A percentile compares a stretch with the other conserved stretches of the same genome.
These are phyloP conservation scores for Pachyseris speciosa DNA, from an alignment of 64 coral and sea anemone genomes.

Conservation along the genomic window DNA sequence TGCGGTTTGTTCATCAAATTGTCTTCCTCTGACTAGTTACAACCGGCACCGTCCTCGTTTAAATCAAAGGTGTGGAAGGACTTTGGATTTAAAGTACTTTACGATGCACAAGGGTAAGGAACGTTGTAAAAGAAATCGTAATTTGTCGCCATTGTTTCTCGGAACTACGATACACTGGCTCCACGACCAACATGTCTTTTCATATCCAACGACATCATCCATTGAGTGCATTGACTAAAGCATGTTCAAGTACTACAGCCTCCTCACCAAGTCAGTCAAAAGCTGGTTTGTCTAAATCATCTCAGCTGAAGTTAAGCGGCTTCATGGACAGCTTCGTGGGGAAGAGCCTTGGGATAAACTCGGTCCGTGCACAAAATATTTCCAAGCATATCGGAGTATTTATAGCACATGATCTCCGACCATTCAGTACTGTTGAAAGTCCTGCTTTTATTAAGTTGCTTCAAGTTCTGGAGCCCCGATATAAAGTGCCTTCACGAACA, in stretches of 20 bases:
- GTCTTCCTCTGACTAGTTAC: background rate
- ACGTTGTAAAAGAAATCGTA: background rate
- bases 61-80: background rate
- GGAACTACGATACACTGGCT: background rate
- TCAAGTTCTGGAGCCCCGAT: background rate
- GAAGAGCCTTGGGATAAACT: too few species aligned
- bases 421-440: background rate
- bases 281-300: too few species aligned
- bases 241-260: too few species aligned
- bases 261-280: too few species aligned
- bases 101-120: background rate
- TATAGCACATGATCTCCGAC: too few species aligned
- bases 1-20: background rate
- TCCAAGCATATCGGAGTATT: too few species aligned
- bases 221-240: too few species aligned
- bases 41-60: background rate
- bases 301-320: too few species aligned
- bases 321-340: too few species aligned
- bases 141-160: background rate
- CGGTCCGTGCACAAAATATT: too few species aligned
- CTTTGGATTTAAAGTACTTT: background rate
- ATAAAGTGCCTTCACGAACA: slow-evolving; percentile 2
- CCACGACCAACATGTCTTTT: background rate
- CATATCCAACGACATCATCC: background rate
- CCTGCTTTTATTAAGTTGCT: background rate